phyloP scores from a whole-genome alignment of 1,140 invertebrate genomes.

The Lasioglossum albipes region DNA sequence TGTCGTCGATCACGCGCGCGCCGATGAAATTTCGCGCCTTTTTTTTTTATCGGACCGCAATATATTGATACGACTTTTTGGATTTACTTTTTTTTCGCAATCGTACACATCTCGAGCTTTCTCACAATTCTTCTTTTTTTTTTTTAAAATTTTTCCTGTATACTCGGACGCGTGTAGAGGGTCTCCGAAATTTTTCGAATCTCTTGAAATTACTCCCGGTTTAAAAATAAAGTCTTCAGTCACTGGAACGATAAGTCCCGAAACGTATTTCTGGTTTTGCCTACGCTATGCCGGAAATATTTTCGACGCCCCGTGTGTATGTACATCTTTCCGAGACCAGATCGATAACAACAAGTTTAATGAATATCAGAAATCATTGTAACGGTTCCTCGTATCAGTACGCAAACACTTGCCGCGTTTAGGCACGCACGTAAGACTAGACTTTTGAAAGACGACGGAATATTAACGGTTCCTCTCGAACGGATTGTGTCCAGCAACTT shows the following conservation, averaged over 20 bases:
- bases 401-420: neutral
- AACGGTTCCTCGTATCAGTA: slow-evolving; percentile 20
- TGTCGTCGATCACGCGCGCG: neutral
- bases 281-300: neutral
- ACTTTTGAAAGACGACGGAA: slow-evolving; percentile 19
- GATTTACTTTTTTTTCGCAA: neutral
- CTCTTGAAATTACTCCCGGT: neutral
- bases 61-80: no score
- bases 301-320: neutral
- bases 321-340: neutral
- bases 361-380: neutral
- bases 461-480: slow-evolving; percentile 18
- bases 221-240: neutral
- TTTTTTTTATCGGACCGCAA: neutral
- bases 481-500: neutral
- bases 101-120: no score
- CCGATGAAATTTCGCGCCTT: slow-evolving; percentile 17
- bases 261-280: neutral
- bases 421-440: neutral
- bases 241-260: neutral
- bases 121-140: no score
- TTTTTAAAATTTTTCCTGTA: no score
- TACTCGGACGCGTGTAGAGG: no score
- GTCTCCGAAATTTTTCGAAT: neutral
- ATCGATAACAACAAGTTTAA: slow-evolving; percentile 8